phyloP scores from a whole-genome alignment of 2,797 vertebrate genomes.

The Hapalemur alaotrensis region DNA sequence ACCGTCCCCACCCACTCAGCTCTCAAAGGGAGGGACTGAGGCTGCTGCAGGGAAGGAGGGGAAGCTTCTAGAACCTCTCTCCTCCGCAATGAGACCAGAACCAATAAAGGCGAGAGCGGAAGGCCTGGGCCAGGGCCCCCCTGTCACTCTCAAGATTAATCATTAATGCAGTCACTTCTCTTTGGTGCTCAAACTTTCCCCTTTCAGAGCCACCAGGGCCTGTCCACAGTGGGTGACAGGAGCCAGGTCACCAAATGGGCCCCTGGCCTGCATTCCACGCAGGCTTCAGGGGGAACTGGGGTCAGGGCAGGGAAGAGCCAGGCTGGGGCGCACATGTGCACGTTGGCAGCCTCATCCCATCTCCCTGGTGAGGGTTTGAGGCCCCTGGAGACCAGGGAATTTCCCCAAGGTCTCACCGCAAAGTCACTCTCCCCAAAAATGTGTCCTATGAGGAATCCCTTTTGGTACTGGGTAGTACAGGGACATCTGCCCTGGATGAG shows the following conservation, averaged over 20 bases:
- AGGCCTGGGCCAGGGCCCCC: background rate
- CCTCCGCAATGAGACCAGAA: background rate
- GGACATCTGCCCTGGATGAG: background rate
- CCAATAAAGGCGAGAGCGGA: background rate
- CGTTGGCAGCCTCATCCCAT: accelerated
- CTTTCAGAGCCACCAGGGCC: background rate
- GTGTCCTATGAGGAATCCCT: background rate
- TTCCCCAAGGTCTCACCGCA: background rate
- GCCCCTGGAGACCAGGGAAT: background rate
- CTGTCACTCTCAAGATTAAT: background rate
- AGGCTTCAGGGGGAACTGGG: accelerated
- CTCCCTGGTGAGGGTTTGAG: background rate
- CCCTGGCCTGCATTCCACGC: background rate
- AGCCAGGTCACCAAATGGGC: background rate
- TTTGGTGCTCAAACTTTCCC: background rate
- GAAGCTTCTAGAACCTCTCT: background rate
- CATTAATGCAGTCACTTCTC: background rate
- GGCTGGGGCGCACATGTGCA: accelerated
- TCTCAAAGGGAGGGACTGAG: background rate
- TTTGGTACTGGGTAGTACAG: background rate
- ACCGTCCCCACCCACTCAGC: too few relatives aligned
- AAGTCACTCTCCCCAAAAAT: background rate
- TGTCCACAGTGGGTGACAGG: background rate
- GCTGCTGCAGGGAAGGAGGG: background rate
- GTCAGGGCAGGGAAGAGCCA: background rate